A percentile compares a stretch with the other conserved stretches of the same genome.
Conservation (phyloP, 92 coral and sea anemone species). For the Phenganax stokvisi region DNA sequence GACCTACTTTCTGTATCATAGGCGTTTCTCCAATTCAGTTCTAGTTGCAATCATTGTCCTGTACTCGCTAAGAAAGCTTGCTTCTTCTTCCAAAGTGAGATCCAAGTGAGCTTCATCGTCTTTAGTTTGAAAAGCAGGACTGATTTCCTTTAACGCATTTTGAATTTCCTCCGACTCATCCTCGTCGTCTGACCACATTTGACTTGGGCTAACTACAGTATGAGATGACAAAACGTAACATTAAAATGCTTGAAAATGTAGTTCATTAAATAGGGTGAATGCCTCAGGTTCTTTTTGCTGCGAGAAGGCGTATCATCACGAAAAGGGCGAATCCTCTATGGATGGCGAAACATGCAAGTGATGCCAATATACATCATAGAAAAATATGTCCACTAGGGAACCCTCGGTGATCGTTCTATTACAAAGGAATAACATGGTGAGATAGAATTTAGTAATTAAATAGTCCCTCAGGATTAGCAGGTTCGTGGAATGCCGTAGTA, state of each 20-base stretch:
- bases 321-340: too few relatives aligned
- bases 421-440: too few relatives aligned
- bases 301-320: too few relatives aligned
- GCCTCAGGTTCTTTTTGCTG: too few relatives aligned
- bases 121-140: slow-evolving; percentile 46
- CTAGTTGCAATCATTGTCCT: slow-evolving; percentile 49
- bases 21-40: slow-evolving; percentile 11
- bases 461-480: too few relatives aligned
- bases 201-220: slow-evolving; percentile 20
- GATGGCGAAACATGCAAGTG: too few relatives aligned
- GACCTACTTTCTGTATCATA: neutral
- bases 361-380: too few relatives aligned
- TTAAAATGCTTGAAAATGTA: neutral
- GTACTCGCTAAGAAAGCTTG: slow-evolving; percentile 63
- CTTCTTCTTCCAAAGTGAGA: slow-evolving; percentile 64
- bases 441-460: too few relatives aligned
- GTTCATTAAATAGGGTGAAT: too few relatives aligned
- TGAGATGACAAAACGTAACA: slow-evolving; percentile 4
- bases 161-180: slow-evolving; percentile 59
- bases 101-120: slow-evolving; percentile 66
- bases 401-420: too few relatives aligned
- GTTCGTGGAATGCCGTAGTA: too few relatives aligned
- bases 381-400: too few relatives aligned
- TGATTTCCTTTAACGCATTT: slow-evolving; percentile 60
- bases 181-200: neutral